phyloP scores from a whole-genome alignment of 2,113 vertebrate genomes.

The Mormyrus lacerda region DNA sequence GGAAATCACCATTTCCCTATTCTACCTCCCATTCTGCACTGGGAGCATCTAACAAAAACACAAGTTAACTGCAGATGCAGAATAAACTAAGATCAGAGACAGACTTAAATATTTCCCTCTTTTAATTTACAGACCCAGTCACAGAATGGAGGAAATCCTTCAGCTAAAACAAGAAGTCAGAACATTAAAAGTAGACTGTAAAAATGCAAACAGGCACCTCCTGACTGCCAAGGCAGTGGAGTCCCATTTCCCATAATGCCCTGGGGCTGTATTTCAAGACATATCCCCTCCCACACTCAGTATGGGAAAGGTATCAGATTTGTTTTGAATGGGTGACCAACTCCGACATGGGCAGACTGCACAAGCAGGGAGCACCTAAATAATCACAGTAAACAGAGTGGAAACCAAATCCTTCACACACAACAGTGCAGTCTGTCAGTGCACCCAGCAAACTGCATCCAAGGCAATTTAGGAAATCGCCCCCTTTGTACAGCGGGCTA shows the following conservation, averaged over 20 bases:
- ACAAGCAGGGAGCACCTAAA: neutral
- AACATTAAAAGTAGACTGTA: conserved; percentile 8
- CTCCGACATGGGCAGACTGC: neutral
- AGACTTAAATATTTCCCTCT: conserved; percentile 47
- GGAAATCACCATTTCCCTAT: neutral
- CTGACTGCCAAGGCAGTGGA: conserved; percentile 41
- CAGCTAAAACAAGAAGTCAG: conserved; percentile 30
- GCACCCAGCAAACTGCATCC: neutral
- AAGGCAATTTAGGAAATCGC: neutral
- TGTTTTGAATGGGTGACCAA: neutral
- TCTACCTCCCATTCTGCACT: neutral
- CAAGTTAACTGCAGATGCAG: neutral
- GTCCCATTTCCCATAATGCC: conserved; percentile 22
- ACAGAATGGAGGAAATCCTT: conserved; percentile 44
- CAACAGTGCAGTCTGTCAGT: neutral
- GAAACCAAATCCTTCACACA: neutral
- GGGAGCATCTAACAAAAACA: neutral
- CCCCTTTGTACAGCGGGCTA: neutral
- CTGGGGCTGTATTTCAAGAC: neutral
- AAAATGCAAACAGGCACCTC: conserved; percentile 31
- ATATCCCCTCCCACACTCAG: neutral
- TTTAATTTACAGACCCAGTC: conserved; percentile 53
- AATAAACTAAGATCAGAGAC: conserved; percentile 14
- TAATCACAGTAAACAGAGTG: neutral
- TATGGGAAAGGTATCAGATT: neutral